phyloP scores from a whole-genome alignment of 2,797 vertebrate genomes.

The Amniataba percoides region DNA sequence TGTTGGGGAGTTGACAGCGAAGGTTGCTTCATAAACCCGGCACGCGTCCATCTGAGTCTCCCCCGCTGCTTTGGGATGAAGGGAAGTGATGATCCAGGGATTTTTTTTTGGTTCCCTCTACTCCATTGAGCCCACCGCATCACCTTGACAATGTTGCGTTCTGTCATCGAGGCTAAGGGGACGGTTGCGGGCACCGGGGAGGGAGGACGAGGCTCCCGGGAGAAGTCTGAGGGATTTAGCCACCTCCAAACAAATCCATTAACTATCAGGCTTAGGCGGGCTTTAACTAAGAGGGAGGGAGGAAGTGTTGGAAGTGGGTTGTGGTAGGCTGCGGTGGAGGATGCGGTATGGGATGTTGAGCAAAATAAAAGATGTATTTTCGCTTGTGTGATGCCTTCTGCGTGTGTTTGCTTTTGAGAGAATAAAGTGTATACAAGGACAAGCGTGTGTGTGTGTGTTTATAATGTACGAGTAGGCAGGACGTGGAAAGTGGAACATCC shows the following conservation, averaged over 20 bases:
- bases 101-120: conserved; percentile 49
- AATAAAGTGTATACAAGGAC: neutral
- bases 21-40: conserved; percentile 72
- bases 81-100: conserved; percentile 79
- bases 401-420: conserved; percentile 14
- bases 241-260: conserved; percentile 47
- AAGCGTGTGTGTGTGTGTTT: conserved; percentile 8
- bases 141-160: conserved; percentile 74
- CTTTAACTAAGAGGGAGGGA: conserved; percentile 35
- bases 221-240: conserved; percentile 38
- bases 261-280: neutral
- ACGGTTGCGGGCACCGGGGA: conserved; percentile 14
- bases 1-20: conserved; percentile 74
- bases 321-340: conserved; percentile 34
- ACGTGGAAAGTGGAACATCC: conserved; percentile 46
- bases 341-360: conserved; percentile 3
- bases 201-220: conserved; percentile 1
- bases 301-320: conserved; percentile 30
- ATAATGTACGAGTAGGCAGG: conserved; percentile 38
- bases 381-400: conserved; percentile 19
- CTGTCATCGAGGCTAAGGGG: conserved; percentile 47
- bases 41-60: conserved; percentile 65
- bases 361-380: conserved; percentile 23
- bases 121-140: conserved; percentile 59
- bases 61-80: conserved; percentile 70